A percentile compares a stretch with the other conserved stretches of the same genome.
phyloP scores from a whole-genome alignment of 2,797 vertebrate species.

The Melanotaenia nigrans region DNA sequence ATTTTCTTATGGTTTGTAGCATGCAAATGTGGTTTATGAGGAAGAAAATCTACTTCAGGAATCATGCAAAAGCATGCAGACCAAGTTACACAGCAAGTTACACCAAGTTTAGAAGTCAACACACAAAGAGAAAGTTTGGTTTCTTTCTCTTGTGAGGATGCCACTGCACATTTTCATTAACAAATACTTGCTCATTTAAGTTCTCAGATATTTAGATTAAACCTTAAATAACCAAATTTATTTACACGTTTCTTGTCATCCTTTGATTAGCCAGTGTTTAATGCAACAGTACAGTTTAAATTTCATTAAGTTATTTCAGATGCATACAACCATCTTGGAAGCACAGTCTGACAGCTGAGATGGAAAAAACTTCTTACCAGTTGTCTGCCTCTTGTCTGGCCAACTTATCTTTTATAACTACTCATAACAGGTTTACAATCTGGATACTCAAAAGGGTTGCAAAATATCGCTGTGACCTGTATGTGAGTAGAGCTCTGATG shows the following conservation, averaged over 20 bases:
- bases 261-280: not conserved
- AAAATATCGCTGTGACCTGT: slow-evolving; percentile 2
- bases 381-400: slow-evolving; percentile 29
- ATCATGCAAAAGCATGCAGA: too few relatives aligned
- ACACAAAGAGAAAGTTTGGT: too few relatives aligned
- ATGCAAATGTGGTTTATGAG: too few relatives aligned
- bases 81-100: too few relatives aligned
- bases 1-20: too few relatives aligned
- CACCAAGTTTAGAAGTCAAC: too few relatives aligned
- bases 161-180: too few relatives aligned
- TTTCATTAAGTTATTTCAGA: not conserved
- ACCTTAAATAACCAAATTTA: too few relatives aligned
- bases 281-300: not conserved
- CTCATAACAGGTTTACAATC: slow-evolving; percentile 25
- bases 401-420: slow-evolving; percentile 21
- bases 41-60: too few relatives aligned
- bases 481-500: slow-evolving; percentile 5
- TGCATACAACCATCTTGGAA: not conserved
- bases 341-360: slow-evolving; percentile 23
- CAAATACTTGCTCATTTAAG: too few relatives aligned
- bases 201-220: too few relatives aligned
- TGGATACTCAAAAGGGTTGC: not conserved
- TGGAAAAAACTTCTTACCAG: slow-evolving; percentile 26
- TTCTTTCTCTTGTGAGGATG: too few relatives aligned
- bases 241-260: not conserved